Percentiles rank a stretch among this genome's conserved stretches.
Evolutionary conservation across 2,888 invertebrate genomes (phyloP).

Genomic region (Listrodromus nycthemerus): DNA sequence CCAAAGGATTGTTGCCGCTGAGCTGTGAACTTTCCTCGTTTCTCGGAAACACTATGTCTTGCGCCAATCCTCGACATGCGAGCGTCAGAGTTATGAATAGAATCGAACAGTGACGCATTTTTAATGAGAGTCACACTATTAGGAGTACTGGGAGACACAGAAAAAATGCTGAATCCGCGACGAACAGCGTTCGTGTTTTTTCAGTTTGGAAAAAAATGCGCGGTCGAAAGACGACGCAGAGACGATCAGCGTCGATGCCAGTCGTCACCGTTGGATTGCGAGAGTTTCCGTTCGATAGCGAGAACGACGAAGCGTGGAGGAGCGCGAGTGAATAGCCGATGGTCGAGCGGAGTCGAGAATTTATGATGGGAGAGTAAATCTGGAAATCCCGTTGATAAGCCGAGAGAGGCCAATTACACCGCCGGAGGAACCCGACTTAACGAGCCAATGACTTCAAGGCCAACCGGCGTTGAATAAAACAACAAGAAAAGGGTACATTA

Average conservation of each 20-base stretch:
- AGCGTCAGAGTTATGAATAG: constrained; percentile 31
- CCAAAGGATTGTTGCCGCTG: constrained; percentile 69
- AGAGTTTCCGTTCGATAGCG: background rate
- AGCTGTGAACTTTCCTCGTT: constrained; percentile 72
- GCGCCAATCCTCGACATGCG: constrained; percentile 60
- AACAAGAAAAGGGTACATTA: constrained; percentile 45
- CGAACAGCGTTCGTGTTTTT: background rate
- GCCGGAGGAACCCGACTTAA: background rate
- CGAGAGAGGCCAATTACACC: constrained; percentile 4
- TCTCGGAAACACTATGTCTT: constrained; percentile 77
- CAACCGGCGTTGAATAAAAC: constrained; percentile 68
- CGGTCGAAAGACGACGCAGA: too few relatives aligned
- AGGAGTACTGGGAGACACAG: background rate
- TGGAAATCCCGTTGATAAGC: constrained; percentile 36
- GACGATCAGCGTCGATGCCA: too few relatives aligned
- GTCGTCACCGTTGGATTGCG: background rate
- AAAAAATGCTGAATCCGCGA: background rate
- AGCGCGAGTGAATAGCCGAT: too few relatives aligned
- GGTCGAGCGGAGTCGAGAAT: background rate
- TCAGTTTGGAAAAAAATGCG: background rate
- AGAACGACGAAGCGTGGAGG: constrained; percentile 1
- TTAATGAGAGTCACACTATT: background rate
- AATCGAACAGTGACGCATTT: constrained; percentile 22
- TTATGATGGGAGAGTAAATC: background rate
- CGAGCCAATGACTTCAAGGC: constrained; percentile 68